Percentiles rank a stretch among this genome's conserved stretches.
Evolutionary conservation across 1,140 invertebrate genomes (phyloP).

Genomic region (Armadillidium nasatum): DNA sequence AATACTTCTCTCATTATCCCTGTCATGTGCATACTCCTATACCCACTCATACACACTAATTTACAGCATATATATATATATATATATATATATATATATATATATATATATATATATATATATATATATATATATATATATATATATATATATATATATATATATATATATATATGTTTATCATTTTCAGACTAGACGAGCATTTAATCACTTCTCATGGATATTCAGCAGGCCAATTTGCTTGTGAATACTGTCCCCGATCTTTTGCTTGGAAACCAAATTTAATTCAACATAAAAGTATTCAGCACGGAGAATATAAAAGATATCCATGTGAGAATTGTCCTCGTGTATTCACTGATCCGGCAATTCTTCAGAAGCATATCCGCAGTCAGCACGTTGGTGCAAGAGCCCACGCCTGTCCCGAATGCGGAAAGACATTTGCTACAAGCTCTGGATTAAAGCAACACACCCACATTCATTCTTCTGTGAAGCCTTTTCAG

Average conservation of each 20-base stretch:
- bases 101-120: constrained; percentile 16
- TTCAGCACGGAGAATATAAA: constrained; percentile 49
- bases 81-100: no score
- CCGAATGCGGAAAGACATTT: constrained; percentile 97
- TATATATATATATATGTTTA: not conserved
- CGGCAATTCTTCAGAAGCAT: constrained; percentile 91
- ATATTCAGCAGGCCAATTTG: constrained; percentile 68
- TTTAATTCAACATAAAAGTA: constrained; percentile 72
- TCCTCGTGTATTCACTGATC: constrained; percentile 84
- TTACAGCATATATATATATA: no score
- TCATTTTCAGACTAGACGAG: constrained; percentile 66
- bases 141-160: constrained; percentile 5
- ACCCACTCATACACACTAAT: no score
- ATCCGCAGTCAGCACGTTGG: constrained; percentile 89
- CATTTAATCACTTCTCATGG: constrained; percentile 71
- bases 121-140: constrained; percentile 17
- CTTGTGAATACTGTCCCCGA: constrained; percentile 76
- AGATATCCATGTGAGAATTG: constrained; percentile 92
- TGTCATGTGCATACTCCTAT: no score
- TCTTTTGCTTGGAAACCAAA: constrained; percentile 76
- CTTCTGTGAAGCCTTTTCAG: constrained; percentile 95
- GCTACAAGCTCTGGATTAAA: constrained; percentile 94
- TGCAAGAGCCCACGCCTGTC: constrained; percentile 87
- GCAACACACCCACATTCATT: constrained; percentile 99
- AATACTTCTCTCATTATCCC: no score